These are phyloP conservation scores for Microctenopoma steveboyesi DNA, from an alignment of 2,797 vertebrate genomes.

Conservation along the genomic window DNA sequence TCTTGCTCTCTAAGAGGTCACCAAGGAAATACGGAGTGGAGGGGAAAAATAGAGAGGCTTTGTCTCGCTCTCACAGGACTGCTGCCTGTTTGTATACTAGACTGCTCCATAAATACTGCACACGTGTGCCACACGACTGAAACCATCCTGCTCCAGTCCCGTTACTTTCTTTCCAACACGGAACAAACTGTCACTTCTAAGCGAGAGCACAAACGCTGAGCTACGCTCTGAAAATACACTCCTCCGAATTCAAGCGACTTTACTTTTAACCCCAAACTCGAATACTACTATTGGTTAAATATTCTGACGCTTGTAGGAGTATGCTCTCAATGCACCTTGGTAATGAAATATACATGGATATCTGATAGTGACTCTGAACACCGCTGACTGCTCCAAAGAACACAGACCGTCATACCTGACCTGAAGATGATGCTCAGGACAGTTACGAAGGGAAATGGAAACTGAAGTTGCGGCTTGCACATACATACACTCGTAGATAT, in stretches of 20 bases:
- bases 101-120: conserved; percentile 69
- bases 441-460: conserved; percentile 28
- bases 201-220: not conserved
- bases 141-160: conserved; percentile 26
- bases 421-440: conserved; percentile 24
- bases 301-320: not conserved
- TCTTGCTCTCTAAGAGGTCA: conserved; percentile 84
- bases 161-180: conserved; percentile 1
- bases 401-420: conserved; percentile 16
- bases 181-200: not conserved
- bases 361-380: conserved; percentile 74
- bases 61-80: conserved; percentile 62
- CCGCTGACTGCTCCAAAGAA: conserved; percentile 46
- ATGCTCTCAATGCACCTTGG: conserved; percentile 22
- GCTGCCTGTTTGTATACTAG: conserved; percentile 63
- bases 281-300: not conserved
- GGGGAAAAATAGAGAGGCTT: conserved; percentile 58
- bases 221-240: not conserved
- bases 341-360: conserved; percentile 82
- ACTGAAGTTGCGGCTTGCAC: not conserved
- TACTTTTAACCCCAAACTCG: not conserved
- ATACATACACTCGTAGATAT: conserved; percentile 10
- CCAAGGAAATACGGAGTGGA: conserved; percentile 81
- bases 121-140: conserved; percentile 25
- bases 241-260: not conserved